phyloP scores from a whole-genome alignment of 2,113 vertebrate species.

The Cercopithecus mona region DNA sequence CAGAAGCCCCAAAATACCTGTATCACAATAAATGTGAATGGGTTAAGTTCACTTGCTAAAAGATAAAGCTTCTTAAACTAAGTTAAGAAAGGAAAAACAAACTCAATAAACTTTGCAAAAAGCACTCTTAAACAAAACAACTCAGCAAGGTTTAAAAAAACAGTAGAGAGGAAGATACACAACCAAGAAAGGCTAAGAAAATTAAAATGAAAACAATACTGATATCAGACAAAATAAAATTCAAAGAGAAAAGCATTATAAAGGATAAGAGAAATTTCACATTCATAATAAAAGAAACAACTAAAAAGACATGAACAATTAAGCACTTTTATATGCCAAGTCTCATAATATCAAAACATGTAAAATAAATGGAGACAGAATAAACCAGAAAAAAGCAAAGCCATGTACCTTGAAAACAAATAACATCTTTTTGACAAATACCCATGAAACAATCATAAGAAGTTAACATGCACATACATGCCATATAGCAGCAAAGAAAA shows the following conservation, averaged over 20 bases:
- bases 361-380: neutral
- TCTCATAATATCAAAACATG: neutral
- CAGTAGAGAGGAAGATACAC: neutral
- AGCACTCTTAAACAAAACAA: neutral
- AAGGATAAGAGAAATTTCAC: neutral
- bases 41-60: conserved; percentile 1
- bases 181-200: conserved; percentile 36
- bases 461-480: neutral
- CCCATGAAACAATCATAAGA: neutral
- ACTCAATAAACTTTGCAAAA: neutral
- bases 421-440: neutral
- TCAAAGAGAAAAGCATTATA: neutral
- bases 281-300: neutral
- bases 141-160: neutral
- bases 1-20: neutral
- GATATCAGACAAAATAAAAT: neutral
- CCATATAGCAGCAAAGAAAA: neutral
- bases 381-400: neutral
- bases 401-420: neutral
- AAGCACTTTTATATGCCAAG: neutral
- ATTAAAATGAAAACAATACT: conserved; percentile 17
- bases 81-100: neutral
- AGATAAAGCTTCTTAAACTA: neutral
- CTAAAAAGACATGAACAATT: neutral
- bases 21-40: neutral